Evolutionary conservation across 2,888 invertebrate species (phyloP).

Genomic region (Nebria salina): DNA sequence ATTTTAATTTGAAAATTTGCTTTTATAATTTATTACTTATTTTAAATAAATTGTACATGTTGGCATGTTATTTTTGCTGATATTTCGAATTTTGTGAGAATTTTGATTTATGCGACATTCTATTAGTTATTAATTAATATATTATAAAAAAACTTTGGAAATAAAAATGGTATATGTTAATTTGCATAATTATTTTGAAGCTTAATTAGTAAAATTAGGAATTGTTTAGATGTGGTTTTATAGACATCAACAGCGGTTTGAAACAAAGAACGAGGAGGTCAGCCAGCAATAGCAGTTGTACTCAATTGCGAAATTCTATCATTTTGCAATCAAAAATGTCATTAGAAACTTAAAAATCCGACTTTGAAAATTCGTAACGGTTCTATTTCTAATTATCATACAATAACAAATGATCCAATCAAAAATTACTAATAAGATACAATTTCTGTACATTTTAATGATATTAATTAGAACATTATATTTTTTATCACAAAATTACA

Average conservation of each 20-base stretch:
- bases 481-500: no score
- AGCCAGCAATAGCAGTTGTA: constrained; percentile 5
- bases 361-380: constrained; percentile 23
- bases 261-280: constrained; percentile 19
- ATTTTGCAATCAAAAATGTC: constrained; percentile 29
- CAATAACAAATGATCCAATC: constrained; percentile 2
- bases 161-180: neutral
- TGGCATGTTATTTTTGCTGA: no score
- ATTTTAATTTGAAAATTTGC: no score
- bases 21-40: no score
- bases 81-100: no score
- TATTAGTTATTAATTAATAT: no score
- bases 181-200: neutral
- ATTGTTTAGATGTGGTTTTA: neutral
- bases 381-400: constrained; percentile 11
- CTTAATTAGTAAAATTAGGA: constrained; percentile 7
- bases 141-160: no score
- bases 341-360: constrained; percentile 16
- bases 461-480: neutral
- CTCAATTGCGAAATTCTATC: constrained; percentile 23
- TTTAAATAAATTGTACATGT: no score
- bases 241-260: constrained; percentile 2
- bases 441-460: constrained; percentile 2
- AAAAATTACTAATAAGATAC: neutral
- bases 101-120: no score